Evolutionary conservation across 2,797 vertebrate species (phyloP).

Genomic region (Aulostomus chinensis): DNA sequence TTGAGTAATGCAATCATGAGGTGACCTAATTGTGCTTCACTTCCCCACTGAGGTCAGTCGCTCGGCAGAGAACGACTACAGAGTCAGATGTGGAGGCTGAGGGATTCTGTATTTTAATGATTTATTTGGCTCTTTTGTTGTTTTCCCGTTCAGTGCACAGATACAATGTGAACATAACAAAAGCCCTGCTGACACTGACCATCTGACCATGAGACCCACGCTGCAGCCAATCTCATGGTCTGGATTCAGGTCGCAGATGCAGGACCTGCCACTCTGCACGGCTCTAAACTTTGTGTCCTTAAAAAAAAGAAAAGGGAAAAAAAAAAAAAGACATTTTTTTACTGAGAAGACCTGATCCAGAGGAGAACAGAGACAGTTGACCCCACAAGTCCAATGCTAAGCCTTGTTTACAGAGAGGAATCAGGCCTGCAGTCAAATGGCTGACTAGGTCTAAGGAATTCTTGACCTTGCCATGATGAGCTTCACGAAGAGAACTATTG

Average conservation of each 20-base stretch:
- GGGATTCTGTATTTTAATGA: conserved; percentile 77
- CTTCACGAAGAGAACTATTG: conserved; percentile 64
- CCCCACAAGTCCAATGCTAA: conserved; percentile 44
- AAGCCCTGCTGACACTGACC: conserved; percentile 74
- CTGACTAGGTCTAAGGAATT: conserved; percentile 61
- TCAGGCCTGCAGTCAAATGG: conserved; percentile 41
- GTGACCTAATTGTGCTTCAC: conserved; percentile 74
- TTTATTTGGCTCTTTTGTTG: conserved; percentile 76
- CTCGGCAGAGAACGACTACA: conserved; percentile 61
- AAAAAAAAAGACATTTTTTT: too few relatives aligned
- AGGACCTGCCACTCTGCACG: conserved; percentile 29
- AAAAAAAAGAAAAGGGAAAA: conserved; percentile 18
- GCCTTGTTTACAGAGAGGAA: conserved; percentile 50
- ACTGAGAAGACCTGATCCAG: conserved; percentile 19
- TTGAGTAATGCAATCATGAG: conserved; percentile 68
- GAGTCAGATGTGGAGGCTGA: conserved; percentile 76
- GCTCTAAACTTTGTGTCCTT: conserved; percentile 30
- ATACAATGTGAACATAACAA: conserved; percentile 75
- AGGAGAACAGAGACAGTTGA: conserved; percentile 24
- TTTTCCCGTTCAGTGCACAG: conserved; percentile 76
- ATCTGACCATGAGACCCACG: conserved; percentile 2
- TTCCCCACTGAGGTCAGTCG: conserved; percentile 59
- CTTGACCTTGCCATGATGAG: conserved; percentile 63
- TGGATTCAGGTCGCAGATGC: conserved; percentile 52
- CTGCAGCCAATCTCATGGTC: conserved; percentile 54